A percentile compares a stretch with the other conserved stretches of the same genome.
These are phyloP conservation scores for Herpailurus yagouaroundi DNA, from an alignment of 2,113 vertebrate species.

Conservation along the genomic window DNA sequence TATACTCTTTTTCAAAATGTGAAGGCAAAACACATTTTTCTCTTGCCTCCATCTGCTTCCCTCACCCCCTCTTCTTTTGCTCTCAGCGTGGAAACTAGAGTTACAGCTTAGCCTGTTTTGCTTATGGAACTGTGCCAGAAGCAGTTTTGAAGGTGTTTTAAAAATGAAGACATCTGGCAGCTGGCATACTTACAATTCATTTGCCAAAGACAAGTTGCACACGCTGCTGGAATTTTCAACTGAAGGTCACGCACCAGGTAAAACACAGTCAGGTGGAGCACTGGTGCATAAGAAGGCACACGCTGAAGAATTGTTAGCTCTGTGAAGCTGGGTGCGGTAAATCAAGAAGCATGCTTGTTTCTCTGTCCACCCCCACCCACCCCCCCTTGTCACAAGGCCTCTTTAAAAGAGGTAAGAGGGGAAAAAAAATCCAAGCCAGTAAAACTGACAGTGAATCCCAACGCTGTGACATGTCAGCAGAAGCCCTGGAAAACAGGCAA, in stretches of 20 bases:
- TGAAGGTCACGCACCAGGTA: conserved; percentile 87
- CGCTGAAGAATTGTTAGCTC: conserved; percentile 70
- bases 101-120: conserved; percentile 87
- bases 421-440: conserved; percentile 54
- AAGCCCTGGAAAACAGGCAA: conserved; percentile 80
- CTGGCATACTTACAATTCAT: conserved; percentile 87
- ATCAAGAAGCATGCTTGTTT: conserved; percentile 72
- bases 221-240: conserved; percentile 84
- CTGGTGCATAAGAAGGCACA: conserved; percentile 72
- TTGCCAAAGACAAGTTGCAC: conserved; percentile 88
- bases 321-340: conserved; percentile 71
- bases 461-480: conserved; percentile 75
- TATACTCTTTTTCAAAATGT: conserved; percentile 72
- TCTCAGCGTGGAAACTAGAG: conserved; percentile 83
- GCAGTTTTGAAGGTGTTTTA: conserved; percentile 89
- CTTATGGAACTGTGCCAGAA: conserved; percentile 87
- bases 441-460: conserved; percentile 78
- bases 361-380: conserved; percentile 45
- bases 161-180: conserved; percentile 91
- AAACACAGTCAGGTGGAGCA: conserved; percentile 83
- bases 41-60: conserved; percentile 65
- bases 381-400: background rate
- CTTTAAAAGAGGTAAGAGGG: conserved; percentile 65
- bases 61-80: conserved; percentile 78
- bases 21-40: conserved; percentile 74